Evolutionary conservation across 2,113 vertebrate genomes (phyloP).

Genomic region (Chiloscyllium plagiosum): DNA sequence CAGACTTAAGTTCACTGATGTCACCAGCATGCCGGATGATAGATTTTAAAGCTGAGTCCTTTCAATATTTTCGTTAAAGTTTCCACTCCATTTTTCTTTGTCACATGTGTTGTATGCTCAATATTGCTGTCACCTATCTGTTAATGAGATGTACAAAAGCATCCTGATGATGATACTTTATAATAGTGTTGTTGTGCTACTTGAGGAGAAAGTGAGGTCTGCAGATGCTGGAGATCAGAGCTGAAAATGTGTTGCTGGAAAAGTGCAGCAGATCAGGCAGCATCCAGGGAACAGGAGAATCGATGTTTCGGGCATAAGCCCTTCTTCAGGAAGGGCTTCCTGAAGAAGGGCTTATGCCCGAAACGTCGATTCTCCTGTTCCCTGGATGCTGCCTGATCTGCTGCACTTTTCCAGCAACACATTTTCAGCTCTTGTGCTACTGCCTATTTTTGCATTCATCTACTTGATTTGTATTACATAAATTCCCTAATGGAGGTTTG

Average conservation of each 20-base stretch:
- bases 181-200: background rate
- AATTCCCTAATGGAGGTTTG: background rate
- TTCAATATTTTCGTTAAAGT: background rate
- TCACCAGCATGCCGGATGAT: background rate
- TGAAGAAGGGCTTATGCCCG: no score
- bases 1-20: background rate
- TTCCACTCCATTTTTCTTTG: background rate
- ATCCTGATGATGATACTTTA: background rate
- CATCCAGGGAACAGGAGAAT: no score
- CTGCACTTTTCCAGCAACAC: no score
- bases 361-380: no score
- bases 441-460: background rate
- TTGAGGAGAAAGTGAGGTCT: no score
- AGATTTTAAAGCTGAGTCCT: background rate
- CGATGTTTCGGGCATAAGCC: no score
- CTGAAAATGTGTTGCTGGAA: no score
- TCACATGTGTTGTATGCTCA: background rate
- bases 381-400: no score
- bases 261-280: no score
- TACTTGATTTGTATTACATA: background rate
- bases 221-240: no score
- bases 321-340: no score
- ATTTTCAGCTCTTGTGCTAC: no score
- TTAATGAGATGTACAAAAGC: background rate
- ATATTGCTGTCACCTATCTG: background rate